These are phyloP conservation scores for Cephus sareptanus DNA, from an alignment of 2,888 invertebrate species.

Conservation along the genomic window DNA sequence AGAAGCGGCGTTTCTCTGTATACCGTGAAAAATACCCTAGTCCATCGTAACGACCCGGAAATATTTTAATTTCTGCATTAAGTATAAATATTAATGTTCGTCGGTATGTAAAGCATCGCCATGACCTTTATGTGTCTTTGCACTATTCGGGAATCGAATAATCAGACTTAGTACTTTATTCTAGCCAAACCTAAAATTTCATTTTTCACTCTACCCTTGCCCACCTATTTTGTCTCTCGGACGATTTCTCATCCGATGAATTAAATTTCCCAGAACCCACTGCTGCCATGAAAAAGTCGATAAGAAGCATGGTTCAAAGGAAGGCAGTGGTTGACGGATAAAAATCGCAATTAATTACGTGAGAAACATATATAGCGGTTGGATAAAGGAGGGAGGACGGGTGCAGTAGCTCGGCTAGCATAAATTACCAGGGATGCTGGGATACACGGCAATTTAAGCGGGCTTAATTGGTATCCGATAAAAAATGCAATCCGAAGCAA, in stretches of 20 bases:
- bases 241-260: not conserved
- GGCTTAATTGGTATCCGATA: slow-evolving; percentile 31
- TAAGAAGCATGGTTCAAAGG: not conserved
- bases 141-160: too few species aligned
- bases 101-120: too few species aligned
- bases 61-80: too few species aligned
- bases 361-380: slow-evolving; percentile 22
- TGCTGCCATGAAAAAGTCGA: not conserved
- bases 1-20: too few species aligned
- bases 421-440: slow-evolving; percentile 30
- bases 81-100: too few species aligned
- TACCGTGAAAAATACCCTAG: too few species aligned
- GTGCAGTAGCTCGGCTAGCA: slow-evolving; percentile 11
- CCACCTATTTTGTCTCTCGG: not conserved
- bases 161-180: too few species aligned
- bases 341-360: slow-evolving; percentile 37
- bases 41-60: too few species aligned
- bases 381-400: not conserved
- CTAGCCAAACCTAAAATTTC: too few species aligned
- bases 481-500: slow-evolving; percentile 21
- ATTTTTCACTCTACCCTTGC: not conserved
- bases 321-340: slow-evolving; percentile 12
- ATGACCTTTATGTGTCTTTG: too few species aligned
- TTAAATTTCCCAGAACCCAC: not conserved
- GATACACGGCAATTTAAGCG: slow-evolving; percentile 28